These are phyloP conservation scores for Cyclopterus lumpus DNA, from an alignment of 2,797 vertebrate species.

Conservation along the genomic window DNA sequence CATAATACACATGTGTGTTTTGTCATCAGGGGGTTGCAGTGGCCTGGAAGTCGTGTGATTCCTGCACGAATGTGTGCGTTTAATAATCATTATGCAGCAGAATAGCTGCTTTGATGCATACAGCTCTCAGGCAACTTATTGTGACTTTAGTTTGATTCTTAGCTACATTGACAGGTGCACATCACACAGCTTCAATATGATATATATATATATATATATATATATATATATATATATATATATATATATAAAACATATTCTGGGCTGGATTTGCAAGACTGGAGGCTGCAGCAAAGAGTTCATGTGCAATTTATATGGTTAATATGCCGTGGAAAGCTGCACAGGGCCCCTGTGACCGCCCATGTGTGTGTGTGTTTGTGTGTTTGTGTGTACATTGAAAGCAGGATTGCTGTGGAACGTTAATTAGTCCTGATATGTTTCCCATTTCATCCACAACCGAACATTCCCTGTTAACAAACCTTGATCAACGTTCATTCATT, in stretches of 20 bases:
- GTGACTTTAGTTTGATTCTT: too few species aligned
- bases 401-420: constrained; percentile 37
- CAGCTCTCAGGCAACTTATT: constrained; percentile 35
- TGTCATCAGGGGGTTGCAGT: not conserved
- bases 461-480: constrained; percentile 61
- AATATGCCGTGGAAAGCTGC: constrained; percentile 51
- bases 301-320: constrained; percentile 61
- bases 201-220: too few species aligned
- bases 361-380: not conserved
- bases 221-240: too few species aligned
- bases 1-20: not conserved
- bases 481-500: constrained; percentile 72
- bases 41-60: constrained; percentile 11
- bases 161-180: constrained; percentile 54
- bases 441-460: constrained; percentile 69
- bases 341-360: constrained; percentile 19
- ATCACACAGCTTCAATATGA: constrained; percentile 38
- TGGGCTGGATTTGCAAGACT: constrained; percentile 26
- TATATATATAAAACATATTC: too few species aligned
- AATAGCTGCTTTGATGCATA: constrained; percentile 37
- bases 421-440: constrained; percentile 79
- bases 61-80: constrained; percentile 20
- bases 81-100: constrained; percentile 34
- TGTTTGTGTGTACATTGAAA: constrained; percentile 23
- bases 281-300: constrained; percentile 39